Evolutionary conservation across 2,888 invertebrate species (phyloP).

Genomic region (Ernsta delagoae): DNA sequence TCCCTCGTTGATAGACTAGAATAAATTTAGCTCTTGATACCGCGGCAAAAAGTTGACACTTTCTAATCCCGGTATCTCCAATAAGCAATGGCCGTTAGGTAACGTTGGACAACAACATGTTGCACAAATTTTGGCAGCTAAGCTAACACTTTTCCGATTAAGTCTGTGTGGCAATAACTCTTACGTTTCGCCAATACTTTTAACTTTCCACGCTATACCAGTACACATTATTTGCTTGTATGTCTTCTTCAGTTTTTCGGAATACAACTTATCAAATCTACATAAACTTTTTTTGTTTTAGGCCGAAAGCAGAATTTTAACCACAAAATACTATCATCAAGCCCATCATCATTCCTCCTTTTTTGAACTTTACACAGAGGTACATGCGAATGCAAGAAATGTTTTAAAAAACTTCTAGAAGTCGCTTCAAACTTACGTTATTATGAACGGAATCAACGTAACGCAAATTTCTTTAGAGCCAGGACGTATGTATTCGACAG

Average conservation of each 20-base stretch:
- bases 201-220: too few species aligned
- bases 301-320: background rate
- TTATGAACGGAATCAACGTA: background rate
- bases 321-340: background rate
- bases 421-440: background rate
- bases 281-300: too few species aligned
- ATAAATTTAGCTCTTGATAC: constrained; percentile 35
- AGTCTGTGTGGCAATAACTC: constrained; percentile 29
- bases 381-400: too few species aligned
- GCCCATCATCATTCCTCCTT: too few species aligned
- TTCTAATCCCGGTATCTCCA: constrained; percentile 36
- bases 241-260: background rate
- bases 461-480: background rate
- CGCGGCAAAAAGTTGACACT: constrained; percentile 34
- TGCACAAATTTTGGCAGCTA: constrained; percentile 38
- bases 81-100: constrained; percentile 32
- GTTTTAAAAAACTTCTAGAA: too few species aligned
- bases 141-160: constrained; percentile 37
- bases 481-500: constrained; percentile 1
- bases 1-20: constrained; percentile 36
- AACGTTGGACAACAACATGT: constrained; percentile 37
- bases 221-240: too few species aligned
- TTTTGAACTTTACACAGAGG: too few species aligned
- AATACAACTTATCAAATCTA: too few species aligned
- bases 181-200: background rate